Base-by-base conservation (phyloP, 1,140 invertebrate species). In the Microplitis mediator region DNA sequence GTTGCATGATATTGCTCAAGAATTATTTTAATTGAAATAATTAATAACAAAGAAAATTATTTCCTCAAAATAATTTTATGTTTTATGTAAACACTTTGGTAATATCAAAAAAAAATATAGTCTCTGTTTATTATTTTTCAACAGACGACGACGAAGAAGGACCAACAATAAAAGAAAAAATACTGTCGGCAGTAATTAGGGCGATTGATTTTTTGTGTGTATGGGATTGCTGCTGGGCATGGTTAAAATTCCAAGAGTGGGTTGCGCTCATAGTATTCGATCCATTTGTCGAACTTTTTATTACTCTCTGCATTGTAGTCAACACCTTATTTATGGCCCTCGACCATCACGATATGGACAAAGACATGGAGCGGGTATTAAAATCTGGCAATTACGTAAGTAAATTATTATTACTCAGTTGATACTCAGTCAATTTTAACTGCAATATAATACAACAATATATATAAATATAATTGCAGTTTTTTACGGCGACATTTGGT, bases 291-390 rank as follows among this genome's bases (percentile, higher is more conserved):
- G 98, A 99, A 86, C 89, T 99, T 73, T 98, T 99, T 88, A 99
- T 99, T 84, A 99, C 97, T 5, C 89, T 99, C 52, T 99, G 97
- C 88, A 99, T 99, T 87, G 95, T 98, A 65, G 95, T 98, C 75
- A 99, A 99, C 84, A 99, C 98, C 1, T 89, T 97, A 69, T 99
- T 99, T 88, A 99, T 99, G 97, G 97, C 97, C 9, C 89, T 98
- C 84, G 97, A 99, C 88, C 96, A 98, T 83, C 94, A 98, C 86
- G 93, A 95, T 73, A 98, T 98, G 95, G 91, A 96, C 82, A 91
- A 90, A 81, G 91, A 94, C 81, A 92, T 97, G 90, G 93, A 95
- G 64, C 90, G 88, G 69, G 90, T 95, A n/a, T 90, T 97, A 56
- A 94, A 95, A 85, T 94, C 91, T 80, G 96, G 95, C 80, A 99